Evolutionary conservation across 1,140 invertebrate genomes (phyloP).

Genomic region (Drosophila pandora): DNA sequence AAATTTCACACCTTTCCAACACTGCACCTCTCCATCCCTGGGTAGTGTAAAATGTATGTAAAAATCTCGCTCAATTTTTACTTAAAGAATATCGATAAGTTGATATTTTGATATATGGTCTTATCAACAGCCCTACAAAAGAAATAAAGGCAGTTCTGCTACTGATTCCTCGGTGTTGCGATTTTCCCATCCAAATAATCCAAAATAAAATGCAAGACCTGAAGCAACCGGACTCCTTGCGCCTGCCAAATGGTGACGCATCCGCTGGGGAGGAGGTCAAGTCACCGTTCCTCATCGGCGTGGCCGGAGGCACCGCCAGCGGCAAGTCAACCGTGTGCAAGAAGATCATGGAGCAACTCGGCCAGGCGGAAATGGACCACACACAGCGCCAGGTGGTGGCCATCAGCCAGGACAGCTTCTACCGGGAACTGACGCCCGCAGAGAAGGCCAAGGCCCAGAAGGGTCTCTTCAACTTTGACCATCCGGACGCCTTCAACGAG

Average conservation of each 20-base stretch:
- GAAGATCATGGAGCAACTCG: constrained; percentile 96
- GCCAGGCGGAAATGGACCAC: constrained; percentile 95
- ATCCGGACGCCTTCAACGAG: constrained; percentile 97
- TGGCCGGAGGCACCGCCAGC: constrained; percentile 97
- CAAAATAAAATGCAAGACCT: constrained; percentile 31
- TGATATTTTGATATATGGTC: no score
- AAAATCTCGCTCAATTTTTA: no score
- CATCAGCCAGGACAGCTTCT: constrained; percentile 98
- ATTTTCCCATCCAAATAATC: background rate
- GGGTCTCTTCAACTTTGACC: constrained; percentile 98
- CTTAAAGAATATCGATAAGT: no score
- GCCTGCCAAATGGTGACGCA: constrained; percentile 14
- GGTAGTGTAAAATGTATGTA: no score
- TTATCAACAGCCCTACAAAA: no score
- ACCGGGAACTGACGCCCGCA: constrained; percentile 91
- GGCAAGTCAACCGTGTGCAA: constrained; percentile 99
- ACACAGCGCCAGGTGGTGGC: constrained; percentile 93
- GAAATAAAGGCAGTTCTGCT: background rate
- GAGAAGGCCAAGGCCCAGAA: constrained; percentile 94
- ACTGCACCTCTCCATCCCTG: no score
- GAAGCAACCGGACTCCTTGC: constrained; percentile 21
- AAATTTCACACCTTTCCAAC: no score
- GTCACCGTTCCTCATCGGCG: constrained; percentile 95
- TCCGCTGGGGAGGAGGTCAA: constrained; percentile 47
- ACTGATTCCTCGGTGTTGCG: background rate